Percentiles rank a stretch among this genome's conserved stretches.
phyloP scores from a whole-genome alignment of 2,888 invertebrate genomes.

The Drosophila anomalipes region DNA sequence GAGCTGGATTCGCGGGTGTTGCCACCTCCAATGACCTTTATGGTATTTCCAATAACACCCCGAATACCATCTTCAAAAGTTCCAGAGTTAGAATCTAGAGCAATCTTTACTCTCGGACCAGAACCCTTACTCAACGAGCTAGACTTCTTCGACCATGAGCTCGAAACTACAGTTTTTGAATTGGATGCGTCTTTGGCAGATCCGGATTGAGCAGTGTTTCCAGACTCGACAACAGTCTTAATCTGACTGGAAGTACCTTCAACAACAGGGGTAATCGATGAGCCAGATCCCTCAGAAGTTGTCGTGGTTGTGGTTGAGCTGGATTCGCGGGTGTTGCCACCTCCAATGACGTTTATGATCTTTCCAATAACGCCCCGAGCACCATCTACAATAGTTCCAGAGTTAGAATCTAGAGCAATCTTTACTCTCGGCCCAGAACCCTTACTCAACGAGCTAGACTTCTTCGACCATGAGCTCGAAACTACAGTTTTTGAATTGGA shows the following conservation, averaged over 20 bases:
- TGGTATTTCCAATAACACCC: neutral
- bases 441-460: neutral
- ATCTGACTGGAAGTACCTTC: neutral
- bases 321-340: neutral
- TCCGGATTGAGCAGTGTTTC: neutral
- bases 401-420: neutral
- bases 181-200: neutral
- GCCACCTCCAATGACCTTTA: neutral
- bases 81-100: neutral
- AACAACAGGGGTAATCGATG: neutral
- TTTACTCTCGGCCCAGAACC: neutral
- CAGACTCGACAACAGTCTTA: conserved; percentile 9
- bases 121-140: neutral
- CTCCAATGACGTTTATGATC: neutral
- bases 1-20: conserved; percentile 9
- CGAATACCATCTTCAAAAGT: rapidly evolving
- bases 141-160: neutral
- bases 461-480: neutral
- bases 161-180: neutral
- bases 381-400: neutral
- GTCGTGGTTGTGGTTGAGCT: conserved; percentile 13
- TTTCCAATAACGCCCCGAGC: neutral
- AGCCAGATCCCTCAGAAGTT: neutral
- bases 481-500: too few species aligned
- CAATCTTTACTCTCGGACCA: neutral